A percentile compares a stretch with the other conserved stretches of the same genome.
phyloP scores from a whole-genome alignment of 1,140 invertebrate genomes.

The Lanistes nyassanus region DNA sequence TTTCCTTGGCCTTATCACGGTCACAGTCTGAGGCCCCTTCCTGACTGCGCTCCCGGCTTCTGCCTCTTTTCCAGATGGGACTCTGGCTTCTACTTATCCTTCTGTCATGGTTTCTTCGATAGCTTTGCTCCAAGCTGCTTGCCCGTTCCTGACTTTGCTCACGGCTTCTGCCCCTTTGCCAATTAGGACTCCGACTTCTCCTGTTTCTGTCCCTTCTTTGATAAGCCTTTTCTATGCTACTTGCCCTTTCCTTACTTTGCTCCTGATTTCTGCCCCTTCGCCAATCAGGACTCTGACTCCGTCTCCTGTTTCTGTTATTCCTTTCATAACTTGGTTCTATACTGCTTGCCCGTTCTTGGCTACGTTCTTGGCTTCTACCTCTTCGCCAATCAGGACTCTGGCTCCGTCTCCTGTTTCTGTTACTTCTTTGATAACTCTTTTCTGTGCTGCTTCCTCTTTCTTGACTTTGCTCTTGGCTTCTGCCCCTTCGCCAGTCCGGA shows the following conservation, averaged over 20 bases:
- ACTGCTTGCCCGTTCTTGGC: too few species aligned
- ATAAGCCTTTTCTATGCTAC: too few species aligned
- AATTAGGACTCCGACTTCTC: slow-evolving; percentile 31
- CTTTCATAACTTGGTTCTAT: too few species aligned
- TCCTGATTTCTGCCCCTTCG: slow-evolving; percentile 30
- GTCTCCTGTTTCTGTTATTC: slow-evolving; percentile 12
- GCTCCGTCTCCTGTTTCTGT: slow-evolving; percentile 2
- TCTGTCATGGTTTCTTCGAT: slow-evolving; percentile 18
- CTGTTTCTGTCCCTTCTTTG: not conserved
- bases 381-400: slow-evolving; percentile 1
- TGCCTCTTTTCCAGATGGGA: slow-evolving; percentile 28
- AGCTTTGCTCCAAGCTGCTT: slow-evolving; percentile 4
- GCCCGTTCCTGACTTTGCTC: too few species aligned
- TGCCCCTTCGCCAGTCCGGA: not conserved
- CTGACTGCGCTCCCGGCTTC: slow-evolving; percentile 17
- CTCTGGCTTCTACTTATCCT: slow-evolving; percentile 19
- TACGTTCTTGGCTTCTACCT: slow-evolving; percentile 8
- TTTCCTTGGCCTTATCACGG: slow-evolving; percentile 26
- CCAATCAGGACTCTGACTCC: slow-evolving; percentile 15
- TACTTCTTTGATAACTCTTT: slow-evolving; percentile 8
- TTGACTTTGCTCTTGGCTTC: slow-evolving; percentile 12
- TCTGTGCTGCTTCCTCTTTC: too few species aligned
- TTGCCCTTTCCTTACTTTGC: slow-evolving; percentile 13
- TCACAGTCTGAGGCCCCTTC: slow-evolving; percentile 20
- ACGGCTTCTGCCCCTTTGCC: too few species aligned